Evolutionary conservation across 1,140 invertebrate genomes (phyloP).

Genomic region (Heliconius melpomene): DNA sequence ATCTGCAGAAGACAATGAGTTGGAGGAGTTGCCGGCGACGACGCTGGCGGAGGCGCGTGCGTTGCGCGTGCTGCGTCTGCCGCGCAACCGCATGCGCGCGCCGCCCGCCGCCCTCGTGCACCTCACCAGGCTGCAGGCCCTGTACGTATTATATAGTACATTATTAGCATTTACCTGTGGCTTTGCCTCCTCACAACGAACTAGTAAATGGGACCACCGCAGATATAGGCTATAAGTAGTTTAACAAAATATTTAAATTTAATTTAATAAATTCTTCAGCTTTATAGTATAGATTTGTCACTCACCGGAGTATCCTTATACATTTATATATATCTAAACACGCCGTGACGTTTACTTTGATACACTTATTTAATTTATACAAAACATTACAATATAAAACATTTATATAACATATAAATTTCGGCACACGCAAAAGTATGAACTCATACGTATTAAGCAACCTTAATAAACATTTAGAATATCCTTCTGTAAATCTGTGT

Average conservation of each 20-base stretch:
- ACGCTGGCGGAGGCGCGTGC: constrained; percentile 50
- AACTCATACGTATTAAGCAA: background rate
- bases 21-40: constrained; percentile 48
- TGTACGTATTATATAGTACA: constrained; percentile 37
- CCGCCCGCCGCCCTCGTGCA: constrained; percentile 56
- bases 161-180: too few species aligned
- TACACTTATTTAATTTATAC: background rate
- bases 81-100: constrained; percentile 55
- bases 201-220: too few species aligned
- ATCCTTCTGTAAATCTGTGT: background rate
- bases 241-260: too few species aligned
- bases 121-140: constrained; percentile 53
- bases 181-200: too few species aligned
- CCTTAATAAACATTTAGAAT: background rate
- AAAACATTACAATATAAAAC: background rate
- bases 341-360: too few species aligned
- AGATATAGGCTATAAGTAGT: too few species aligned
- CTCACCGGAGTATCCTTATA: too few species aligned
- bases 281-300: too few species aligned
- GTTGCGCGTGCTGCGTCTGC: constrained; percentile 62
- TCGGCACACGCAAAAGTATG: background rate
- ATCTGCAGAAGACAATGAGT: constrained; percentile 60
- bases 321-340: too few species aligned
- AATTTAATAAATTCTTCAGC: too few species aligned
- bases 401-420: background rate